These are phyloP conservation scores for Stramonita haemastoma DNA, from an alignment of 2,888 invertebrate species.

Conservation along the genomic window DNA sequence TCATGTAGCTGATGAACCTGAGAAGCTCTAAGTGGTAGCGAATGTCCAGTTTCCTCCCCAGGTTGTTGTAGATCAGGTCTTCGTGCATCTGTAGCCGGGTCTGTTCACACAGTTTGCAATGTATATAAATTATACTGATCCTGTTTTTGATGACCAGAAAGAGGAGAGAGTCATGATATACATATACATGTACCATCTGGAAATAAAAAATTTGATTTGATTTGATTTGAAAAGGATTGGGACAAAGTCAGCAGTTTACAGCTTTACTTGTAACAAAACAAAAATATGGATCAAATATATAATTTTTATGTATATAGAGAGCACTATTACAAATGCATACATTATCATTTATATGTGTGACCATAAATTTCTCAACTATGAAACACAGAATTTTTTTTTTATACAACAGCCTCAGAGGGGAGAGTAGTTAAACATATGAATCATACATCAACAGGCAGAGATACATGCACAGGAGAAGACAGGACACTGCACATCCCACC, in stretches of 20 bases:
- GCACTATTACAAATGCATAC: too few relatives aligned
- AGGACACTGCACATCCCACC: background rate
- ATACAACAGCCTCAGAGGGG: too few relatives aligned
- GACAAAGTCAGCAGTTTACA: too few relatives aligned
- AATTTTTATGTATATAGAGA: too few relatives aligned
- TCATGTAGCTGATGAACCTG: slow-evolving; percentile 75
- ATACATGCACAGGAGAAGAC: background rate
- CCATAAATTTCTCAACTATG: too few relatives aligned
- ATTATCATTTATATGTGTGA: too few relatives aligned
- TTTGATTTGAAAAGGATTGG: too few relatives aligned
- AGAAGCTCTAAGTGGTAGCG: slow-evolving; percentile 69
- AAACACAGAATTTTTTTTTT: too few relatives aligned
- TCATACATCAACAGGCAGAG: background rate
- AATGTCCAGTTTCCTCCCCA: slow-evolving; percentile 70
- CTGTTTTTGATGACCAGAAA: background rate
- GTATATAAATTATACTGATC: background rate
- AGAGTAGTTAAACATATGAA: background rate
- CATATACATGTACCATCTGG: too few relatives aligned
- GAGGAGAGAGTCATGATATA: background rate
- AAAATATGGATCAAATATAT: too few relatives aligned
- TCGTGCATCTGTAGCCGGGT: slow-evolving; percentile 75
- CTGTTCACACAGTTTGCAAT: slow-evolving; percentile 22
- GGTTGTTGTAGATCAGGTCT: slow-evolving; percentile 68
- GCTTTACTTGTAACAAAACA: too few relatives aligned
- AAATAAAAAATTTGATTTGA: too few relatives aligned